A percentile compares a stretch with the other conserved stretches of the same genome.
These are phyloP conservation scores for Oreortyx pictus DNA, from an alignment of 2,797 vertebrate genomes.

Conservation along the genomic window DNA sequence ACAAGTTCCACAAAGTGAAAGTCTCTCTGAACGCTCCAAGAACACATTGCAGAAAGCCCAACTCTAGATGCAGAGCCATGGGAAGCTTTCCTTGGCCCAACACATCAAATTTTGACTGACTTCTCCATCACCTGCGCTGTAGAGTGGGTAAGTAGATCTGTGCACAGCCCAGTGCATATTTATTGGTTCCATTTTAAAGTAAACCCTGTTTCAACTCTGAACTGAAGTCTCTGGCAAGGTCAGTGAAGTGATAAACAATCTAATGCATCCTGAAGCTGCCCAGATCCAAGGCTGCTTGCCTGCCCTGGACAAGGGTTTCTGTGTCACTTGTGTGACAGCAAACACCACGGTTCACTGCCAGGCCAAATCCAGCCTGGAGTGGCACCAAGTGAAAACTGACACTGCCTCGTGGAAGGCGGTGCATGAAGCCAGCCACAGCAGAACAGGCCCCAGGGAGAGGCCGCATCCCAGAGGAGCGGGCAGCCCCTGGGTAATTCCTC, in stretches of 20 bases:
- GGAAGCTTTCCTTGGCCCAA: background rate
- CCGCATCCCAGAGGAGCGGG: no score
- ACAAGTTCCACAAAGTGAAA: background rate
- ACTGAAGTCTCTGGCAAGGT: background rate
- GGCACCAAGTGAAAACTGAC: background rate
- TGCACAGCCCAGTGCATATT: background rate
- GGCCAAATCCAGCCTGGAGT: background rate
- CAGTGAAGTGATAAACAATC: background rate
- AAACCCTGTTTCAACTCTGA: background rate
- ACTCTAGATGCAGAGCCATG: background rate
- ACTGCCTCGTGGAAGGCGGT: background rate
- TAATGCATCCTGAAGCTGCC: background rate
- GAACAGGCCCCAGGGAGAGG: background rate
- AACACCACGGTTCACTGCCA: background rate
- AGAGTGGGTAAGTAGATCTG: background rate
- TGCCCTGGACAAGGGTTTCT: no score
- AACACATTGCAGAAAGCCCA: background rate
- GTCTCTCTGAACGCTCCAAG: background rate
- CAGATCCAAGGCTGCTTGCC: background rate
- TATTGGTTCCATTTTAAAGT: background rate
- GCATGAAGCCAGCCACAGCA: background rate
- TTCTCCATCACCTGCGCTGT: rapidly evolving
- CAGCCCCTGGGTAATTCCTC: background rate
- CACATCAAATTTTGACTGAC: rapidly evolving
- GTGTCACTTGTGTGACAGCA: background rate